phyloP scores from a whole-genome alignment of 1,140 invertebrate species.

The Zaprionus davidi region DNA sequence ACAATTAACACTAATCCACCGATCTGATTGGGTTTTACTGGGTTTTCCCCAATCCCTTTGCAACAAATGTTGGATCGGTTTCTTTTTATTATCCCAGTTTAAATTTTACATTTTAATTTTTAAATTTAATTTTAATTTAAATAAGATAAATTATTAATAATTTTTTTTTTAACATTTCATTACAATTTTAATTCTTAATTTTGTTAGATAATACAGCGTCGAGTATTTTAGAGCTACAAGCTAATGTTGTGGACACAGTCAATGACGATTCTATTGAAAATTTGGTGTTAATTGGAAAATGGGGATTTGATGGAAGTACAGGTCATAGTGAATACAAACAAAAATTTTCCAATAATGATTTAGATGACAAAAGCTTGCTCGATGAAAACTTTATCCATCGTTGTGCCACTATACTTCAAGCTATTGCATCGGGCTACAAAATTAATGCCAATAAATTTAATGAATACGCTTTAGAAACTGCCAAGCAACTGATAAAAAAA shows the following conservation, averaged over 20 bases:
- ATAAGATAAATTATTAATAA: too few species aligned
- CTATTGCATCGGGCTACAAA: constrained; percentile 16
- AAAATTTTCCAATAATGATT: too few species aligned
- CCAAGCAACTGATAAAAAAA: background rate
- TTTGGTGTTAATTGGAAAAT: constrained; percentile 37
- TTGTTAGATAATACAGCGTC: constrained; percentile 25
- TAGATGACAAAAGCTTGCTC: too few species aligned
- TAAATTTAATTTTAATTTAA: too few species aligned
- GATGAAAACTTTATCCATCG: constrained; percentile 16
- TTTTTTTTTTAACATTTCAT: too few species aligned
- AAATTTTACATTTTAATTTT: too few species aligned
- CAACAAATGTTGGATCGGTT: too few species aligned
- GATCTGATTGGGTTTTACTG: too few species aligned
- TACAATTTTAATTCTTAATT: too few species aligned
- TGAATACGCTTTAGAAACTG: constrained; percentile 8
- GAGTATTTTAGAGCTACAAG: constrained; percentile 28
- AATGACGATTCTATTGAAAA: constrained; percentile 19
- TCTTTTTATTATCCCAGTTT: too few species aligned
- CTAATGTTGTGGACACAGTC: constrained; percentile 14
- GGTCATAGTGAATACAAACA: constrained; percentile 44
- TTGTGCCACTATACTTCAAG: constrained; percentile 16
- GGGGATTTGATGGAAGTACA: constrained; percentile 12
- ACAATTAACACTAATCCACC: too few species aligned
- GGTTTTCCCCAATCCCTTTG: too few species aligned
- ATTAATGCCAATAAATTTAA: constrained; percentile 21